A percentile compares a stretch with the other conserved stretches of the same genome.
Conservation (phyloP, 2,113 vertebrate genomes). For the Oncorhynchus tshawytscha region DNA sequence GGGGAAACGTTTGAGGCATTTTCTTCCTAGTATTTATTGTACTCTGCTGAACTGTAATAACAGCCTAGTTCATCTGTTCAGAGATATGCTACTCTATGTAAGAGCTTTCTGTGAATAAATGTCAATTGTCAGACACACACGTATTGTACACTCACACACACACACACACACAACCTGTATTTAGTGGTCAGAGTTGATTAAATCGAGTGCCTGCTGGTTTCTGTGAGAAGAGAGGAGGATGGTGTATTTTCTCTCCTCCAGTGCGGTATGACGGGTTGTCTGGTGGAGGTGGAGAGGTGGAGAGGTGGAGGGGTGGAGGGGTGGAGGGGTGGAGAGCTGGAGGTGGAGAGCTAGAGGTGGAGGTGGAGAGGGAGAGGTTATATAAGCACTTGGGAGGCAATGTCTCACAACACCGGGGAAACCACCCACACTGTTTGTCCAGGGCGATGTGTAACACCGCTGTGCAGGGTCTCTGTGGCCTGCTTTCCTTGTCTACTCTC, state of each 20-base stretch:
- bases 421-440: constrained; percentile 56
- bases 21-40: no score
- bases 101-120: no score
- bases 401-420: constrained; percentile 63
- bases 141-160: background rate
- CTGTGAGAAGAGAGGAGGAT: background rate
- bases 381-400: constrained; percentile 77
- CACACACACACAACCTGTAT: background rate
- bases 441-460: background rate
- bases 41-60: no score
- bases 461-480: background rate
- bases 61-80: no score
- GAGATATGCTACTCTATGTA: no score
- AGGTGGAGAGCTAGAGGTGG: no score
- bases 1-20: no score
- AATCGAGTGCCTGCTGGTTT: background rate
- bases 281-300: constrained; percentile 6
- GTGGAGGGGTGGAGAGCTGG: background rate
- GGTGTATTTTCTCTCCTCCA: constrained; percentile 46
- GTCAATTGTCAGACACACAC: no score
- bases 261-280: constrained; percentile 58
- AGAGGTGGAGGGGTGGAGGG: no score
- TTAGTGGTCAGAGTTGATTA: background rate
- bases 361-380: constrained; percentile 57
- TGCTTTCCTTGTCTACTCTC: background rate